These are phyloP conservation scores for Sula dactylatra DNA, from an alignment of 2,113 vertebrate species.

Conservation along the genomic window DNA sequence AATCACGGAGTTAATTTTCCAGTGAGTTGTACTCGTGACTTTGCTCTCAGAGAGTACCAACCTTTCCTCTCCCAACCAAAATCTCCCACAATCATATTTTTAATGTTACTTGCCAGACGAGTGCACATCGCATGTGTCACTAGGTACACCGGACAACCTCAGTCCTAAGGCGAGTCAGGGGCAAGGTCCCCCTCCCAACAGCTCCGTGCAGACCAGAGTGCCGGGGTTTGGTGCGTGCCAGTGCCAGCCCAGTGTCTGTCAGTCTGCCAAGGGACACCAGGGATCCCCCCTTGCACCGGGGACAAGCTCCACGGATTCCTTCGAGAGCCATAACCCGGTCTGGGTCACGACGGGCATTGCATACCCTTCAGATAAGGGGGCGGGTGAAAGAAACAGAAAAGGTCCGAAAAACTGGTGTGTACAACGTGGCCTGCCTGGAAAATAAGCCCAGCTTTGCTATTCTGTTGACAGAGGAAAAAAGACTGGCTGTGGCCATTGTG, in stretches of 20 bases:
- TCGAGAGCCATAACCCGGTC: not conserved
- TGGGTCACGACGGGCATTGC: not conserved
- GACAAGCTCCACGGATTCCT: too few relatives aligned
- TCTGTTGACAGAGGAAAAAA: too few relatives aligned
- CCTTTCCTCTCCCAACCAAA: accelerated
- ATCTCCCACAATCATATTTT: not conserved
- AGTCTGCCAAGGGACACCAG: not conserved
- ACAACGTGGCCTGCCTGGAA: not conserved
- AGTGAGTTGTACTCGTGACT: too few relatives aligned
- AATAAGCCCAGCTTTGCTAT: not conserved
- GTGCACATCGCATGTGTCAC: not conserved
- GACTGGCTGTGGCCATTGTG: not conserved
- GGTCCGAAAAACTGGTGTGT: not conserved
- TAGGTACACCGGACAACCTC: not conserved
- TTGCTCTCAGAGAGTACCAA: not conserved
- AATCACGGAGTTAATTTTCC: not conserved
- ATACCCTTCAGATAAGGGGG: too few relatives aligned
- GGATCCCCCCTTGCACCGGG: too few relatives aligned
- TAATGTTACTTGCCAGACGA: not conserved
- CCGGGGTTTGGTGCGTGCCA: too few relatives aligned
- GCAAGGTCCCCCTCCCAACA: not conserved
- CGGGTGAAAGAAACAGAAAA: not conserved
- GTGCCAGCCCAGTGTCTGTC: not conserved
- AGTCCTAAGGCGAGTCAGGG: too few relatives aligned
- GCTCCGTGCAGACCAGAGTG: not conserved